phyloP scores from a whole-genome alignment of 1,140 invertebrate species.

The Cryptotermes secundus region DNA sequence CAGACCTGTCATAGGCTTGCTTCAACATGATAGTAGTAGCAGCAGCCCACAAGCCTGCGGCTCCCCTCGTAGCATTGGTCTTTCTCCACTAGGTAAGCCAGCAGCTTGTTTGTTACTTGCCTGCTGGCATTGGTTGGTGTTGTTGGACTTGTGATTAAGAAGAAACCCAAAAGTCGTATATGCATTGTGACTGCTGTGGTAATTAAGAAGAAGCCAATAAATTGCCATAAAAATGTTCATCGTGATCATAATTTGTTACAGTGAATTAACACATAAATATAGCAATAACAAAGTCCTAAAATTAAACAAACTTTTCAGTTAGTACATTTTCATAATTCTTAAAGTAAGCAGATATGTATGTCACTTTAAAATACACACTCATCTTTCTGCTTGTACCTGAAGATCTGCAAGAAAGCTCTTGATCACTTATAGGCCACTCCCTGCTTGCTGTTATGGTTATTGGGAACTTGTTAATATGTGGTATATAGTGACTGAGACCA shows the following conservation, averaged over 20 bases:
- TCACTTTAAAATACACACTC: no score
- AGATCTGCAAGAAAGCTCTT: no score
- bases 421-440: no score
- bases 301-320: no score
- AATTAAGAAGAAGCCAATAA: not conserved
- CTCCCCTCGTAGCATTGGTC: conserved; percentile 57
- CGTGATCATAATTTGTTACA: not conserved
- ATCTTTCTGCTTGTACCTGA: no score
- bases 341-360: no score
- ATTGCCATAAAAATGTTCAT: not conserved
- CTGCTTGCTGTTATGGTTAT: no score
- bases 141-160: not conserved
- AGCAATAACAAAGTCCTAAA: no score
- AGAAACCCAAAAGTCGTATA: not conserved
- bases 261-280: no score
- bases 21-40: conserved; percentile 49
- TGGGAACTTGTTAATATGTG: no score
- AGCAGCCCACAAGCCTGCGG: conserved; percentile 56
- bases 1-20: conserved; percentile 33
- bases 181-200: not conserved
- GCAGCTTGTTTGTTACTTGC: conserved; percentile 32
- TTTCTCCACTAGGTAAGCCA: conserved; percentile 58
- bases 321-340: no score
- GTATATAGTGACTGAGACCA: no score
- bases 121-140: not conserved